A percentile compares a stretch with the other conserved stretches of the same genome.
phyloP scores from a whole-genome alignment of 2,113 vertebrate species.

The Myiozetetes cayanensis region DNA sequence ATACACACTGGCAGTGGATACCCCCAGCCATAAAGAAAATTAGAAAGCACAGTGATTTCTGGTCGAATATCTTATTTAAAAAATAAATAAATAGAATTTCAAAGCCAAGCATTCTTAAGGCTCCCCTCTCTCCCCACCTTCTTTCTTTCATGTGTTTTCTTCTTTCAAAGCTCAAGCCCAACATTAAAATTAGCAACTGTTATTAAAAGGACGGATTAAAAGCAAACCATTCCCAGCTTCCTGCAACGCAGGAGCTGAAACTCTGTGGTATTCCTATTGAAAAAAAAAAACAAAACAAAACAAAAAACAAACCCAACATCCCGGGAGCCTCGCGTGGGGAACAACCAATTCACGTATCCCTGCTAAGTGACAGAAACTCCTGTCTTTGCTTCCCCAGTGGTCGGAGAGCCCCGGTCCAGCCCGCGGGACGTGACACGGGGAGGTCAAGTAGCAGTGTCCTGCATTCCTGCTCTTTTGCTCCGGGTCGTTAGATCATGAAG shows the following conservation, averaged over 20 bases:
- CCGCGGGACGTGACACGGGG: slow-evolving; percentile 28
- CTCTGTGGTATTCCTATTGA: neutral
- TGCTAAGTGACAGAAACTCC: neutral
- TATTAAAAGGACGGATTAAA: slow-evolving; percentile 51
- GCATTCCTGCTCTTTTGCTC: slow-evolving; percentile 37
- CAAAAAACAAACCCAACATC: neutral
- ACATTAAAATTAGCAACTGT: slow-evolving; percentile 59
- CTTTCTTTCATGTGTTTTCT: slow-evolving; percentile 61
- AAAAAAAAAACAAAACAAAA: neutral
- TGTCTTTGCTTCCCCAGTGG: neutral
- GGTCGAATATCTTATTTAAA: slow-evolving; percentile 27
- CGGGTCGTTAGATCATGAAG: slow-evolving; percentile 56
- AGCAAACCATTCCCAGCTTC: slow-evolving; percentile 27
- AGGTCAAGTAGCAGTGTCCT: slow-evolving; percentile 59
- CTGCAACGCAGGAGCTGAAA: neutral
- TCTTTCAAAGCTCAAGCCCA: slow-evolving; percentile 30
- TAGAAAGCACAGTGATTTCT: neutral
- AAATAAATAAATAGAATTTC: slow-evolving; percentile 47
- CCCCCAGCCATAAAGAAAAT: neutral
- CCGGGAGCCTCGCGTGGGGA: neutral
- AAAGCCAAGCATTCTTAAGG: slow-evolving; percentile 43
- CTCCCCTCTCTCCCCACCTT: slow-evolving; percentile 45
- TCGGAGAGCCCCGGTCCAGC: neutral
- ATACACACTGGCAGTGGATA: neutral
- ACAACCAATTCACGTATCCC: neutral